Percentiles rank a stretch among this genome's conserved stretches.
Conservation (phyloP, 2,888 invertebrate genomes). For the Andrena marginata region DNA sequence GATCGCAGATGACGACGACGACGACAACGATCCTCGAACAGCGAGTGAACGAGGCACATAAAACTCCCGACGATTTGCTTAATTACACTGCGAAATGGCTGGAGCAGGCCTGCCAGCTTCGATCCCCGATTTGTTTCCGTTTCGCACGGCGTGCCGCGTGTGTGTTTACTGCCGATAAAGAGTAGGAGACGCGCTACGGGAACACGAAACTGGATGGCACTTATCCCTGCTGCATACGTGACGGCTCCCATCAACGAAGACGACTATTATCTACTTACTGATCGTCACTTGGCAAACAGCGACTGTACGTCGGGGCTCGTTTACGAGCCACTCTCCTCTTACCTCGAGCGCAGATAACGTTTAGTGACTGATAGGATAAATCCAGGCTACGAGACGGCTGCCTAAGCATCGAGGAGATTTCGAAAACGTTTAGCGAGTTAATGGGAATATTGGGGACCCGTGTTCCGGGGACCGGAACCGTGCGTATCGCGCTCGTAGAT, state of each 20-base stretch:
- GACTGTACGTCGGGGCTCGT: slow-evolving; percentile 28
- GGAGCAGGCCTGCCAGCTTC: neutral
- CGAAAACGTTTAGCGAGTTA: neutral
- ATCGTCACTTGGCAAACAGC: slow-evolving; percentile 61
- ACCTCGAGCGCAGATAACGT: slow-evolving; percentile 29
- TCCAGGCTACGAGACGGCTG: slow-evolving; percentile 1
- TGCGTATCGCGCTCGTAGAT: neutral
- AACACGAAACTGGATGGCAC: slow-evolving; percentile 50
- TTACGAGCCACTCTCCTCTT: slow-evolving; percentile 33
- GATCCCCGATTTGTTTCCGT: slow-evolving; percentile 8
- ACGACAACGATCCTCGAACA: neutral
- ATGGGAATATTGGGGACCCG: neutral
- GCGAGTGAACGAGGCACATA: neutral
- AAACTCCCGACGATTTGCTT: neutral
- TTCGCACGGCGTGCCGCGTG: slow-evolving; percentile 10
- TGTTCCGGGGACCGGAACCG: neutral
- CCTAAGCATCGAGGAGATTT: neutral
- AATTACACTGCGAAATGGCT: neutral
- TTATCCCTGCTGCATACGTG: slow-evolving; percentile 53
- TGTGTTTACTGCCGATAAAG: slow-evolving; percentile 31
- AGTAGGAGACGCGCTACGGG: slow-evolving; percentile 14
- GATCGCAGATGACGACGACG: neutral
- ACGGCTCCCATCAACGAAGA: slow-evolving; percentile 51
- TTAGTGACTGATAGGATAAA: slow-evolving; percentile 42
- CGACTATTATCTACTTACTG: slow-evolving; percentile 71